Conservation (phyloP, 2,113 vertebrate genomes). For the Circaetus cinerascens region DNA sequence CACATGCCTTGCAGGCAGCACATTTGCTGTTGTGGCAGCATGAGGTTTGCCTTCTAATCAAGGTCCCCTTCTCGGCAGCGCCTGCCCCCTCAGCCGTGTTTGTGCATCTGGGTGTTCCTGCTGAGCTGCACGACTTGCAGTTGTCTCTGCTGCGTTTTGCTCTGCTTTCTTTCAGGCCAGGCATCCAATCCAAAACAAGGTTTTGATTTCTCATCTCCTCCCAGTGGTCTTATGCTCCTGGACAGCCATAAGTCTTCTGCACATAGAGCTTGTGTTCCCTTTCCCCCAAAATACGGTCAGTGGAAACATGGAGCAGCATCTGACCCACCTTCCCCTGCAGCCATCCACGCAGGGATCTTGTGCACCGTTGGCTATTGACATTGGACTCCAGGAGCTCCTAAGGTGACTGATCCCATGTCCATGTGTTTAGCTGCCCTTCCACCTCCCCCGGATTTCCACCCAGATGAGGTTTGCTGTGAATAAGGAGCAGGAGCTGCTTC, state of each 20-base stretch:
- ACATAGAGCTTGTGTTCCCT: neutral
- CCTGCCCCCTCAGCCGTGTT: neutral
- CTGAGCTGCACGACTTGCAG: neutral
- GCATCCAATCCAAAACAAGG: too few relatives aligned
- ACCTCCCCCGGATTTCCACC: neutral
- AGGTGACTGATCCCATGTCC: neutral
- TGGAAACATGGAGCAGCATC: neutral
- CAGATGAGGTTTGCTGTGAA: neutral
- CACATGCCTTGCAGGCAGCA: neutral
- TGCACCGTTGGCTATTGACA: rapidly evolving
- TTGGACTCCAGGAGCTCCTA: neutral
- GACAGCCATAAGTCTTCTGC: neutral
- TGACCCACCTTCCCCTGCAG: neutral
- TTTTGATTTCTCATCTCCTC: neutral
- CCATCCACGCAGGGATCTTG: neutral
- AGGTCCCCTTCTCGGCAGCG: neutral
- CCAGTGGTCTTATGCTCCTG: neutral
- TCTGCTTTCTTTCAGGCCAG: neutral
- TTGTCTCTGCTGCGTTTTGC: neutral
- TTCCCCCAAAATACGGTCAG: neutral
- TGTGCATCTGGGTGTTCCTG: neutral
- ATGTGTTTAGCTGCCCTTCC: neutral
- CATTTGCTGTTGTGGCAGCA: neutral
- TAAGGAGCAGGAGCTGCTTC: neutral
- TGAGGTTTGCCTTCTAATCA: neutral